These are phyloP conservation scores for Carlito syrichta DNA, from an alignment of 2,113 vertebrate species.

Conservation along the genomic window DNA sequence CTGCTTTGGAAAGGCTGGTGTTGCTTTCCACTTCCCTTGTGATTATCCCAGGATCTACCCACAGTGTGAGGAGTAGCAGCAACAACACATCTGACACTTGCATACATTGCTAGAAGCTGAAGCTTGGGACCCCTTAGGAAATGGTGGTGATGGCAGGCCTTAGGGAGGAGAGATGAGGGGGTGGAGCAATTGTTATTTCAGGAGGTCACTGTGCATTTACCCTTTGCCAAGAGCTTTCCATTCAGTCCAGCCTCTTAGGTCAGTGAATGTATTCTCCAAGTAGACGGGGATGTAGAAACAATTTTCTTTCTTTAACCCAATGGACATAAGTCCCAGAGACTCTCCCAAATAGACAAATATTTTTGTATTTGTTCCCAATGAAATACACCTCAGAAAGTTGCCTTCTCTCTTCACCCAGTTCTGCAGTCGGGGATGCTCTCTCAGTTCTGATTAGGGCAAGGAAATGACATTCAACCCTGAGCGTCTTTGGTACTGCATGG, in stretches of 20 bases:
- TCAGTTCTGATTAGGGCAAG: background rate
- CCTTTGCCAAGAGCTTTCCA: background rate
- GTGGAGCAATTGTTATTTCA: background rate
- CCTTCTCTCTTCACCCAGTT: background rate
- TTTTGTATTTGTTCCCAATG: background rate
- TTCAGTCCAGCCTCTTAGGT: background rate
- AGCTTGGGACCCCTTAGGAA: background rate
- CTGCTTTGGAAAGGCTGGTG: too few relatives aligned
- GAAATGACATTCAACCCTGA: background rate
- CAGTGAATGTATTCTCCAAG: background rate
- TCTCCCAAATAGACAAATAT: background rate
- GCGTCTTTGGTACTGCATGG: background rate
- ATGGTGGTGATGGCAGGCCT: background rate
- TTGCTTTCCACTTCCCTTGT: background rate
- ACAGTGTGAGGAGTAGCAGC: background rate
- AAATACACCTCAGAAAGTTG: background rate
- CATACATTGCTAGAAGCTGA: too few relatives aligned
- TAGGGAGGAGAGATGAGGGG: background rate
- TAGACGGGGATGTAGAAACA: background rate
- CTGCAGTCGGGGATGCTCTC: background rate
- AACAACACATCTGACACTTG: background rate
- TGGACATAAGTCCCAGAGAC: background rate
- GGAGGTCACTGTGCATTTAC: background rate
- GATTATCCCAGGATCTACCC: background rate
- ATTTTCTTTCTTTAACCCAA: background rate